Base-by-base conservation (phyloP, 2,888 invertebrate species). In the Cephus runcator region DNA sequence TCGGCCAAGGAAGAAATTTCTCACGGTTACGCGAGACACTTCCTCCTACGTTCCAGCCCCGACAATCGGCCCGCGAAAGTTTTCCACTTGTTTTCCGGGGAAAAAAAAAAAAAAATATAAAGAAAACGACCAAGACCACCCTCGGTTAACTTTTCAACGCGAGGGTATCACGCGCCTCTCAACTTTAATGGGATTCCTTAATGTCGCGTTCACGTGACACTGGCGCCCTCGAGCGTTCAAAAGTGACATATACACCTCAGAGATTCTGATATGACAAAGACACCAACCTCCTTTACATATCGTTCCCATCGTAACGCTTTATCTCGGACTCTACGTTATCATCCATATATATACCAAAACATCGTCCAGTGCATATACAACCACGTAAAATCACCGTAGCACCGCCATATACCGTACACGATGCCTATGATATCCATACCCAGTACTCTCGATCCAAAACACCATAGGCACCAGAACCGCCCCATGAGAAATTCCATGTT, bases 111-210 rank as follows among this genome's bases (percentile, higher is more conserved):
- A 40, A 23, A 23, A 23, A 56, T 23, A 56, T 23, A 56, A 56
- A 23, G 56, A 23, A 56, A 23, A 56, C 56, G 23, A 23, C 56
- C 56, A 12, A 34, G 33, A 31, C 12, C 12, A 4, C 71, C 78
- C 75, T 81, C 76, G 80, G 85, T 84, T 83, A 85, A 87, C 86
- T 88, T 87, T 87, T 76, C 83, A 84, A 79, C 73, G 77, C 77
- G 76, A 81, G 15, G 40, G 15, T 56, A 56, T 23, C 23, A 56
- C 77, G 76, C 75, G 56, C 74, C 83, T 84, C 85, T 83, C 84
- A 85, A 88, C 81, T 88, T 88, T 85, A 85, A 87, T 88, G 86
- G 85, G 84, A 85, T 86, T 84, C 81, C 80, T 83, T 78, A 76
- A n/a, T 15, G 69, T 30, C 69, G 35, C 12, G 36, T 68, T 73